Evolutionary conservation across 2,888 invertebrate species (phyloP).

Genomic region (Brachyptera putata): DNA sequence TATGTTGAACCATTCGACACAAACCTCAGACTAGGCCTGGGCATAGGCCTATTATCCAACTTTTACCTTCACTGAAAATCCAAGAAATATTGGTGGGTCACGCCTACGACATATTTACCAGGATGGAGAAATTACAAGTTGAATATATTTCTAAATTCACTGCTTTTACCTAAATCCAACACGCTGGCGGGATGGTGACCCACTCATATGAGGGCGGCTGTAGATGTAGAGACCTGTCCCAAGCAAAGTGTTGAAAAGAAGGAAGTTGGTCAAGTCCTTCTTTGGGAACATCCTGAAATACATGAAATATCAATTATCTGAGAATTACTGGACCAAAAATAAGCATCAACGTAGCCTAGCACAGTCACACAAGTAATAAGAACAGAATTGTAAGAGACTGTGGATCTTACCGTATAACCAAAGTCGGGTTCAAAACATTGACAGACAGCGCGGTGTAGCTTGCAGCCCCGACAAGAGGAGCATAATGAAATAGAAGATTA

Average conservation of each 20-base stretch:
- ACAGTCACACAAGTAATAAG: too few species aligned
- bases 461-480: constrained; percentile 67
- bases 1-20: neutral
- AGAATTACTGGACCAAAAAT: too few species aligned
- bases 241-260: constrained; percentile 73
- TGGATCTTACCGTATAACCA: constrained; percentile 66
- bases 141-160: too few species aligned
- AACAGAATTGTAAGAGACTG: too few species aligned
- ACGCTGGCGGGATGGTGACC: too few species aligned
- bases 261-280: constrained; percentile 73
- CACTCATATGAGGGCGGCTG: constrained; percentile 65
- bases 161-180: too few species aligned
- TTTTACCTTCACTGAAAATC: too few species aligned
- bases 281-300: constrained; percentile 61
- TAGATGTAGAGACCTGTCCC: constrained; percentile 82
- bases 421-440: constrained; percentile 78
- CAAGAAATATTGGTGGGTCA: too few species aligned
- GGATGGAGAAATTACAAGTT: too few species aligned
- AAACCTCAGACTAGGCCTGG: constrained; percentile 16
- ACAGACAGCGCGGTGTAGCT: constrained; percentile 76
- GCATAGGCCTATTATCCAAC: too few species aligned
- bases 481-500: constrained; percentile 70
- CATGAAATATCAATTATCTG: neutral
- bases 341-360: too few species aligned
- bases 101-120: too few species aligned